A percentile compares a stretch with the other conserved stretches of the same genome.
phyloP scores from a whole-genome alignment of 2,797 vertebrate species.

The Limosa lapponica region DNA sequence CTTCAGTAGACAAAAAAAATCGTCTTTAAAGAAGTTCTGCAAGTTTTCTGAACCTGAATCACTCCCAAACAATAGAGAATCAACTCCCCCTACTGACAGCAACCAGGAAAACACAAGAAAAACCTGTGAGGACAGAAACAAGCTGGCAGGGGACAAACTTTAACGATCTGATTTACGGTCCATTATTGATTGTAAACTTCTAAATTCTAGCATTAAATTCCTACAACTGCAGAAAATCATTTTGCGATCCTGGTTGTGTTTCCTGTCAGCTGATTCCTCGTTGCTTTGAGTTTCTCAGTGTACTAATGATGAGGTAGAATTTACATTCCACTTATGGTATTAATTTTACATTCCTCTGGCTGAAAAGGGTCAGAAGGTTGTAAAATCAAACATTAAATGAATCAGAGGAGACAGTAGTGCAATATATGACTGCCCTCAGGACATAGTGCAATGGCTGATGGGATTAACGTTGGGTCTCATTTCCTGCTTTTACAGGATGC shows the following conservation, averaged over 20 bases:
- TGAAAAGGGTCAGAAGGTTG: constrained; percentile 84
- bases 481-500: constrained; percentile 87
- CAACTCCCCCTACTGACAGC: constrained; percentile 96
- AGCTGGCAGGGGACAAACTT: constrained; percentile 72
- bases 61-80: constrained; percentile 89
- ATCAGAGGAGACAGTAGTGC: constrained; percentile 84
- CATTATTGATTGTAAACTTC: constrained; percentile 81
- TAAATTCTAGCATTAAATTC: constrained; percentile 81
- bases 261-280: constrained; percentile 81
- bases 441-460: constrained; percentile 82
- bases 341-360: constrained; percentile 84
- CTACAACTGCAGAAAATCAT: constrained; percentile 76
- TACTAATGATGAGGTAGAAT: constrained; percentile 86
- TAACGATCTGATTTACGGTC: constrained; percentile 80
- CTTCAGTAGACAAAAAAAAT: not conserved
- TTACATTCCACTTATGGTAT: constrained; percentile 86
- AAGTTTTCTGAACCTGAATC: not conserved
- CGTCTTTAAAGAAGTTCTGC: not conserved
- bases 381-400: constrained; percentile 87
- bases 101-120: constrained; percentile 81
- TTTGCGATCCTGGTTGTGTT: constrained; percentile 75
- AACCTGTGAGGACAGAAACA: constrained; percentile 65
- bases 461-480: constrained; percentile 83
- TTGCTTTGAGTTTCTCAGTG: constrained; percentile 81
- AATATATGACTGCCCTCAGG: constrained; percentile 84